Evolutionary conservation across 2,888 invertebrate genomes (phyloP).

Genomic region (Hofmannophila pseudospretella): DNA sequence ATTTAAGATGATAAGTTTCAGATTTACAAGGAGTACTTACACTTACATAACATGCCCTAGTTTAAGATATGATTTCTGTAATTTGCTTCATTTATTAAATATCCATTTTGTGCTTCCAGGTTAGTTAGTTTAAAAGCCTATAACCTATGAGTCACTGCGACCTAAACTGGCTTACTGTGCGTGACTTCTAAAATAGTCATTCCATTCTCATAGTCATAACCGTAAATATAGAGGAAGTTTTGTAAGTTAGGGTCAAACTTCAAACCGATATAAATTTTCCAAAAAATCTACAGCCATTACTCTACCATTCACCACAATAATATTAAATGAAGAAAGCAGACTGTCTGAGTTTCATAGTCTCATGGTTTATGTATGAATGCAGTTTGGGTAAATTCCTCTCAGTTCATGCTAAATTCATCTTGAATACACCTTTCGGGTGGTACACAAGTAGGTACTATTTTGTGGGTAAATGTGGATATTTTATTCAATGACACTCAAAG

Average conservation of each 20-base stretch:
- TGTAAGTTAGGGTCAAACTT: background rate
- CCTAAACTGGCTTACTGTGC: too few species aligned
- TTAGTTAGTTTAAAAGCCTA: too few species aligned
- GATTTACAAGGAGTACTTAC: too few species aligned
- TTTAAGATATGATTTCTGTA: too few species aligned
- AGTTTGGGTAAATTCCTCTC: constrained; percentile 32
- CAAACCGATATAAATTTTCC: background rate
- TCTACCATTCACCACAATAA: constrained; percentile 14
- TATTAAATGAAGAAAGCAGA: constrained; percentile 17
- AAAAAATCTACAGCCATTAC: constrained; percentile 2
- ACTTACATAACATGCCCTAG: too few species aligned
- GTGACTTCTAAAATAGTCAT: too few species aligned
- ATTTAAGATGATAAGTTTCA: too few species aligned
- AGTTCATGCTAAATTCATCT: constrained; percentile 38
- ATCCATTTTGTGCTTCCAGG: too few species aligned
- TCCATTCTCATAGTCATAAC: too few species aligned
- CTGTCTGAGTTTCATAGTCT: constrained; percentile 28
- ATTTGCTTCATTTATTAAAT: too few species aligned
- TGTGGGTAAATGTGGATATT: constrained; percentile 12
- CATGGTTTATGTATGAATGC: constrained; percentile 52
- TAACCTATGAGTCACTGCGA: too few species aligned
- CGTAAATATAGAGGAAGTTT: too few species aligned
- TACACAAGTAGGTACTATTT: constrained; percentile 35
- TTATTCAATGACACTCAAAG: constrained; percentile 10
- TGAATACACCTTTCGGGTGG: constrained; percentile 31